A percentile compares a stretch with the other conserved stretches of the same genome.
Evolutionary conservation across 2,113 vertebrate species (phyloP).

Genomic region (Harpagus bidentatus): DNA sequence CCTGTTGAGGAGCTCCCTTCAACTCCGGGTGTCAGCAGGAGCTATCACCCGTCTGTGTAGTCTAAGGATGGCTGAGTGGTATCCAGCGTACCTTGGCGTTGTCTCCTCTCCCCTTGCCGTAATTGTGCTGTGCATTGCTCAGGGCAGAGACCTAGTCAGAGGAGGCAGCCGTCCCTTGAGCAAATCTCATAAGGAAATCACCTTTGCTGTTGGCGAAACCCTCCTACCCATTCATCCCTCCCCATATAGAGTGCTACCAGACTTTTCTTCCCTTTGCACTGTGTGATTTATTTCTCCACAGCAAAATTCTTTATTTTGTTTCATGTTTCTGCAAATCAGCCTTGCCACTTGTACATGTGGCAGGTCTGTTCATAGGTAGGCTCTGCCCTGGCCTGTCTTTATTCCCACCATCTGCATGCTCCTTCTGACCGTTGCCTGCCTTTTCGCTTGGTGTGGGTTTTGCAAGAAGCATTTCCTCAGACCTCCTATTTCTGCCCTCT

Average conservation of each 20-base stretch:
- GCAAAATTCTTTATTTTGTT: neutral
- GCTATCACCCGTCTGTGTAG: neutral
- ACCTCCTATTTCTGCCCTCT: neutral
- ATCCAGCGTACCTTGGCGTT: accelerated
- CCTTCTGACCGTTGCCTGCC: neutral
- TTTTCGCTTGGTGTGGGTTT: neutral
- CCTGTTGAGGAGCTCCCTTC: neutral
- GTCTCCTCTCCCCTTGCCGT: neutral
- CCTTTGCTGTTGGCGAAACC: neutral
- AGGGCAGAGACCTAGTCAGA: neutral
- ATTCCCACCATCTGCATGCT: neutral
- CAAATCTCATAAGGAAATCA: neutral
- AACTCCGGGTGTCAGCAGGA: neutral
- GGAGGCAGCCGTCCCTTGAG: neutral
- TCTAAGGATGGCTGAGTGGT: neutral
- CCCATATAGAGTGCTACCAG: accelerated
- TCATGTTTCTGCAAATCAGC: neutral
- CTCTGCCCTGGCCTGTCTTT: neutral
- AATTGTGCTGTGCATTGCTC: neutral
- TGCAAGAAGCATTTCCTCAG: neutral
- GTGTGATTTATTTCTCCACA: neutral
- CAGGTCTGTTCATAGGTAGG: neutral
- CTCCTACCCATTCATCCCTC: neutral
- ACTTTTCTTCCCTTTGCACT: neutral
- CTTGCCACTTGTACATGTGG: accelerated